Evolutionary conservation across 2,888 invertebrate species (phyloP).

Genomic region (Nezara viridula): DNA sequence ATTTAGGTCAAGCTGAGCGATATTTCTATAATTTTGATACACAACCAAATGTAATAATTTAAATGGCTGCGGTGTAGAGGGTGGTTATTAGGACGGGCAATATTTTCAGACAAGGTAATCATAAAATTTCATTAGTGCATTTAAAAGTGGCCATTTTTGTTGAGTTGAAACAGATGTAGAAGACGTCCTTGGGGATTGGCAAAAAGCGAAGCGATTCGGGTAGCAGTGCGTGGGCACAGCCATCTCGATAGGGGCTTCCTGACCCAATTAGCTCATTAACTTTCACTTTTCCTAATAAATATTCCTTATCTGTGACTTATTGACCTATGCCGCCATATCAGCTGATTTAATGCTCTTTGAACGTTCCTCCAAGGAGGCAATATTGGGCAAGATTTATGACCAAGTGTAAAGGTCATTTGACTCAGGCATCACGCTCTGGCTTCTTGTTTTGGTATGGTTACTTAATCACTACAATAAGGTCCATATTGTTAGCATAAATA

Average conservation of each 20-base stretch:
- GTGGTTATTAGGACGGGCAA: no score
- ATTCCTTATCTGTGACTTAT: constrained; percentile 25
- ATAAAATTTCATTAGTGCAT: no score
- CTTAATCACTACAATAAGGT: background rate
- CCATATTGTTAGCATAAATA: background rate
- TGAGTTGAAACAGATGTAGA: background rate
- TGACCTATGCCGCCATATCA: background rate
- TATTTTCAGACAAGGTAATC: no score
- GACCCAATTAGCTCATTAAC: constrained; percentile 43
- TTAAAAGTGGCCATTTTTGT: background rate
- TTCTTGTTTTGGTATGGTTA: background rate
- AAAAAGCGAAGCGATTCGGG: background rate
- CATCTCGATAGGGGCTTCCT: constrained; percentile 9
- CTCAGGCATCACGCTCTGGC: background rate
- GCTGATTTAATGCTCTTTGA: background rate
- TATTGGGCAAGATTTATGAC: constrained; percentile 12
- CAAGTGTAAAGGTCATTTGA: background rate
- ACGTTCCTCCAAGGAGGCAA: background rate
- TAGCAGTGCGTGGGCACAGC: constrained; percentile 11
- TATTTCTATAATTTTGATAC: no score
- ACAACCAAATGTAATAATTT: no score
- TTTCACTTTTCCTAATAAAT: constrained; percentile 45
- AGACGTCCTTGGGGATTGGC: background rate
- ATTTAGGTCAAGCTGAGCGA: no score
- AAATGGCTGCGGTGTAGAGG: no score